These are phyloP conservation scores for Battus philenor DNA, from an alignment of 1,140 invertebrate genomes.

Conservation along the genomic window DNA sequence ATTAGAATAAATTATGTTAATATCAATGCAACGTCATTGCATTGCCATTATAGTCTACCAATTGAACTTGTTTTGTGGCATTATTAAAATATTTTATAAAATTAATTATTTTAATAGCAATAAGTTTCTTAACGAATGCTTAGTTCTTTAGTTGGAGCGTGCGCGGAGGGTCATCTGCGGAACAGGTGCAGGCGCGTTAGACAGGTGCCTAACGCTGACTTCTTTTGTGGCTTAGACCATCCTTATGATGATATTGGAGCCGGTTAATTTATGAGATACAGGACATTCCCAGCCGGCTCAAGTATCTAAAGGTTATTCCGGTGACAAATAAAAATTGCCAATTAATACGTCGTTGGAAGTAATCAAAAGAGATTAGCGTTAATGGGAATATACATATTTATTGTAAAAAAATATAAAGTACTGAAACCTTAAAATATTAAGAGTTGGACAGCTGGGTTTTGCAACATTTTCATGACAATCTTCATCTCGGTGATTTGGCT, in stretches of 20 bases:
- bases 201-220: conserved; percentile 55
- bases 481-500: too few species aligned
- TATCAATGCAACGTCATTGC: too few species aligned
- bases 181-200: conserved; percentile 52
- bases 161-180: conserved; percentile 34
- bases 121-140: conserved; percentile 13
- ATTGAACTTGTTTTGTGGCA: too few species aligned
- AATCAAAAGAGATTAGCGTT: neutral
- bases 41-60: too few species aligned
- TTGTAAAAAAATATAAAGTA: neutral
- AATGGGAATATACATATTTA: neutral
- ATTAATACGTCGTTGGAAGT: conserved; percentile 1
- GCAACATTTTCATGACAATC: too few species aligned
- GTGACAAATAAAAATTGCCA: neutral
- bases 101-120: conserved; percentile 1
- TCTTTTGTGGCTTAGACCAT: conserved; percentile 12
- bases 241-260: conserved; percentile 19
- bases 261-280: conserved; percentile 18
- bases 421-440: neutral
- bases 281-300: neutral
- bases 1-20: too few species aligned
- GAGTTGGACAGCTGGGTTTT: too few species aligned
- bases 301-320: conserved; percentile 7
- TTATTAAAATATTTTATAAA: too few species aligned
- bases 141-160: conserved; percentile 12